Evolutionary conservation across 2,113 vertebrate genomes (phyloP), one percentile per base, ranked within the genome.

Genomic region (Lepus europaeus): DNA sequence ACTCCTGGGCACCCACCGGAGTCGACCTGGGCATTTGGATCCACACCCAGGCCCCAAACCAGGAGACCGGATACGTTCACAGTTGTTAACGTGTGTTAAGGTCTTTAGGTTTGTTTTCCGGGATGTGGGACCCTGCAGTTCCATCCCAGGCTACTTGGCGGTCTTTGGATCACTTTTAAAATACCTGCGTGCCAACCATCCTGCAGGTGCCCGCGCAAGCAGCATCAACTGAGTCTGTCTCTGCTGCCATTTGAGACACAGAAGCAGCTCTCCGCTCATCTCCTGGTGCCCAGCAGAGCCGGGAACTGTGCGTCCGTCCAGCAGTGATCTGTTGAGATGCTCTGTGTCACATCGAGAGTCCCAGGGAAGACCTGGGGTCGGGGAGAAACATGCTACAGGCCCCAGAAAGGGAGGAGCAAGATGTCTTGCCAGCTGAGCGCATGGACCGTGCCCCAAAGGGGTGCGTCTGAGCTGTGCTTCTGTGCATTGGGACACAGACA

Each of bases 261-360:
- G n/a, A n/a, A 64, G 25, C 7, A 49, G 20, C n/a, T 9, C 39
- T 45, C 13, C 1, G 33, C 0, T 76, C 0, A 10, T 23, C n/a
- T 33, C 36, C 13, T 45, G 17, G 45, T 9, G 20, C 17, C 25
- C 17, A 6, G 53, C 8, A 39, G 70, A 23, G 45, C 9, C 2
- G 76, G n/a, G 27, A 29, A 31, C 33, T 14, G n/a, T 33, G 31
- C 19, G 9, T 39, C 80, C 36, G 3, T 9, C 51, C 4, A 0
- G 0, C 22, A 86, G 33, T 11, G 31, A 11, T 36, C 51, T 85
- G 45, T 61, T 39, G 76, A 83, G 59, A 78, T n/a, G 25, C 17
- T 39, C 23, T 33, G 0, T 72, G 36, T 69, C n/a, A 33, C 14
- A 9, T 17, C 17, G 14, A 23, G 9, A 5, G 22, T 63, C 27